Base-by-base conservation (phyloP, 1,140 invertebrate genomes). In the Homalodisca vitripennis region DNA sequence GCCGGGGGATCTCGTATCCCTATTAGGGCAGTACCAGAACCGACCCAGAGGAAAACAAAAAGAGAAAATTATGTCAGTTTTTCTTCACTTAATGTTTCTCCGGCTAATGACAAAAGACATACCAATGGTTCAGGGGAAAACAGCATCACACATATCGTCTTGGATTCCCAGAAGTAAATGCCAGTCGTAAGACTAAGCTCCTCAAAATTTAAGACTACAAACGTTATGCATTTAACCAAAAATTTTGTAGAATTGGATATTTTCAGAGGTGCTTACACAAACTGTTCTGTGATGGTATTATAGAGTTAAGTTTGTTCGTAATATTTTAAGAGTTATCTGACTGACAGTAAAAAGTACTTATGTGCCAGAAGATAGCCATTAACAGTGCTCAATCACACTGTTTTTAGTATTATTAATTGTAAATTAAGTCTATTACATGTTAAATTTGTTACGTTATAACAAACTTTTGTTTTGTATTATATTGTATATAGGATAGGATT, bases 1-100 rank as follows among this genome's bases (percentile, higher is more conserved):
- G 66, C 70, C 14, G 51, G 53, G 2, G 72, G 72, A n/a, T 73
- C 72, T 12, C 55, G 72, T 22, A 73, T 73, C 10, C 72, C 72
- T 13, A 55, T 73, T 14, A 34, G 72, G 48, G 70, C 71, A 24
- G 20, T 60, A 24, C 70, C 70, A 12, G 70, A 71, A 53, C 70
- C 70, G 29, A 63, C 41, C 1, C 57, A 65, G 27, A 62, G 70
- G 48, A 71, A 71, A 65, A 41, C n/a, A 14, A 71, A 65, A 46
- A 60, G 47, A 46, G 70, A 57, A 47, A 67, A 65, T 22, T 68
- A 32, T 34, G 51, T 57, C 3, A 71, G 67, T 64, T 71, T 69
- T 30, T 68, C 70, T 30, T 71, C 57, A 30, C 47, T 68, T 3
- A 71, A 71, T 27, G 27, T 71, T 22, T 68, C 70, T 1, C 31